Evolutionary conservation across 92 coral and sea anemone genomes (phyloP).

Genomic region (Zoanthus gigantus): DNA sequence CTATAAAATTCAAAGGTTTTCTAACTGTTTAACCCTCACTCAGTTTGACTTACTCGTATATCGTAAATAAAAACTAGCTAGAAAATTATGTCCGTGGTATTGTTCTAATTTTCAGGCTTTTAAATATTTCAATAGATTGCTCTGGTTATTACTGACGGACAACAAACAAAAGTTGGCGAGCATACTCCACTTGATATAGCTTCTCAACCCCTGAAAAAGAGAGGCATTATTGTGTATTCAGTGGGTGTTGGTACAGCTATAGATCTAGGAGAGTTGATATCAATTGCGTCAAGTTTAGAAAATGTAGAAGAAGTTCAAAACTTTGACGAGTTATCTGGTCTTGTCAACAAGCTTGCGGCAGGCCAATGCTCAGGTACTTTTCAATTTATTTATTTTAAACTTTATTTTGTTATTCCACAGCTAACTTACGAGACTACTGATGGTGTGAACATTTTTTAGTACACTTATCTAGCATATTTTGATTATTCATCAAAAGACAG

Average conservation of each 20-base stretch:
- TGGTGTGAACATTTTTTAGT: too few relatives aligned
- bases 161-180: conserved; percentile 53
- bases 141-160: conserved; percentile 61
- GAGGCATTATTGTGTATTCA: conserved; percentile 65
- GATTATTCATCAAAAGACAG: too few relatives aligned
- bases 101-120: background rate
- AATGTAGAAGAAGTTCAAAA: conserved; percentile 63
- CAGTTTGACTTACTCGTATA: too few relatives aligned
- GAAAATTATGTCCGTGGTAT: background rate
- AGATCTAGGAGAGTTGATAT: conserved; percentile 54
- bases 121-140: conserved; percentile 34
- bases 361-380: conserved; percentile 76
- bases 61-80: too few relatives aligned
- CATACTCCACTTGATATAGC: conserved; percentile 56
- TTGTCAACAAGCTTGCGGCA: conserved; percentile 63
- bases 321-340: conserved; percentile 64
- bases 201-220: conserved; percentile 67
- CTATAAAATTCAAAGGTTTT: too few relatives aligned
- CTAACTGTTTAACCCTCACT: too few relatives aligned
- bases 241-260: conserved; percentile 71
- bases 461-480: too few relatives aligned
- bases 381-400: too few relatives aligned
- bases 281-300: conserved; percentile 61
- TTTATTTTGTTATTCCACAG: too few relatives aligned
- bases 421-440: too few relatives aligned